Conservation (phyloP, 2,888 invertebrate species). For the Neoitamus cyanurus region DNA sequence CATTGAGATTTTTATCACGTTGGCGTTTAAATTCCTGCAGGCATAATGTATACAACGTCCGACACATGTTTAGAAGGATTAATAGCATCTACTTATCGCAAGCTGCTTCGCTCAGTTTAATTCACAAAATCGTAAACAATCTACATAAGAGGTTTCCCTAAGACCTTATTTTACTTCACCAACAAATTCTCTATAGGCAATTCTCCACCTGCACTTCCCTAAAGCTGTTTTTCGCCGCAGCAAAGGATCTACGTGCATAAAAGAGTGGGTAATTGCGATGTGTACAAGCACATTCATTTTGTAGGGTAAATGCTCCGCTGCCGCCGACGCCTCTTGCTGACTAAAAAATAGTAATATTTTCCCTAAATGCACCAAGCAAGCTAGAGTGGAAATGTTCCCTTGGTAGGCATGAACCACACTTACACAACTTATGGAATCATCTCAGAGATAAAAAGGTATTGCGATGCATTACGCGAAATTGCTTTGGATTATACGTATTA, state of each 20-base stretch:
- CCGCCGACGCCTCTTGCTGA: not conserved
- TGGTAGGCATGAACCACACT: no score
- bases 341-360: not conserved
- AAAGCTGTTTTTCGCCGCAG: not conserved
- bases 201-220: not conserved
- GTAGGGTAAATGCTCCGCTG: not conserved
- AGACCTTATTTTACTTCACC: no score
- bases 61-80: slow-evolving; percentile 31
- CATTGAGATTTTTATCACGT: slow-evolving; percentile 24
- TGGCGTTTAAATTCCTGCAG: slow-evolving; percentile 28
- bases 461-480: no score
- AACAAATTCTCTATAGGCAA: not conserved
- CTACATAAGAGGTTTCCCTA: not conserved
- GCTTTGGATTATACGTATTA: no score
- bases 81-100: slow-evolving; percentile 28
- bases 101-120: not conserved
- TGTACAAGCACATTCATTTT: not conserved
- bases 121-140: slow-evolving; percentile 7
- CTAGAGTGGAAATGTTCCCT: no score
- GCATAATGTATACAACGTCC: not conserved
- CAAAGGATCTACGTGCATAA: not conserved
- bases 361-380: not conserved
- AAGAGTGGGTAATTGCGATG: not conserved
- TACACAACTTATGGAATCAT: not conserved
- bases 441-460: no score